Base-by-base conservation (phyloP, 1,140 invertebrate genomes). In the Homalodisca vitripennis region DNA sequence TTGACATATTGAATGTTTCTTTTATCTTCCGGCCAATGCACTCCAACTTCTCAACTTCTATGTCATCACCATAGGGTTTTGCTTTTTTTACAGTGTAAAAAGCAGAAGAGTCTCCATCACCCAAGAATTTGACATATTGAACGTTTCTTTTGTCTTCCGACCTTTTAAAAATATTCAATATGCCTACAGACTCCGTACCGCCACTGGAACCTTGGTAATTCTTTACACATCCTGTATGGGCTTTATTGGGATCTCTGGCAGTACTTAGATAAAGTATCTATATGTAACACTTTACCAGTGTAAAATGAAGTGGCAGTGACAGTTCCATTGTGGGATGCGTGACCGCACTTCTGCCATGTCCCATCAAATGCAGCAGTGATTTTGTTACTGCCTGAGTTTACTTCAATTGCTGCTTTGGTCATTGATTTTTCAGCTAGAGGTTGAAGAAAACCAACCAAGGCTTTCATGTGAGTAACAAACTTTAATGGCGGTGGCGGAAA, bases 151-250 rank as follows among this genome's bases (percentile, higher is more conserved):
- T 24, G 12, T 27, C 41, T 32, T 68, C 62, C 14, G 68, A 69
- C 2, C 68, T 6, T 34, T 29, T 3, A 66, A 66, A 69, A 3
- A 69, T 29, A 3, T 10, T 26, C 3, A 67, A 29, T 10, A 57
- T 57, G 67, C 27, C 68, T 14, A n/a, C 27, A 3, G 24, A 26
- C 47, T 69, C 68, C 68, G 74, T 74, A 13, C 60, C 72, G n/a
- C 72, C 69, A 62, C 69, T 66, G 14, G 24, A n/a, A 24, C 73
- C 73, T 46, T 29, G 6, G 17, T 41, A 41, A 17, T 41, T 41
- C 17, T 41, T 41, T 6, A 41, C 34, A 41, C 34, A 41, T 6
- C 34, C 17, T 41, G 6, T 41, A 41, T 41, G 34, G 34, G 34
- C 17, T 41, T 17, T 41, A 10, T 41, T 41, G 34, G 34, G 34